Conservation (phyloP, 2,888 invertebrate genomes). For the Gryllus longicercus region DNA sequence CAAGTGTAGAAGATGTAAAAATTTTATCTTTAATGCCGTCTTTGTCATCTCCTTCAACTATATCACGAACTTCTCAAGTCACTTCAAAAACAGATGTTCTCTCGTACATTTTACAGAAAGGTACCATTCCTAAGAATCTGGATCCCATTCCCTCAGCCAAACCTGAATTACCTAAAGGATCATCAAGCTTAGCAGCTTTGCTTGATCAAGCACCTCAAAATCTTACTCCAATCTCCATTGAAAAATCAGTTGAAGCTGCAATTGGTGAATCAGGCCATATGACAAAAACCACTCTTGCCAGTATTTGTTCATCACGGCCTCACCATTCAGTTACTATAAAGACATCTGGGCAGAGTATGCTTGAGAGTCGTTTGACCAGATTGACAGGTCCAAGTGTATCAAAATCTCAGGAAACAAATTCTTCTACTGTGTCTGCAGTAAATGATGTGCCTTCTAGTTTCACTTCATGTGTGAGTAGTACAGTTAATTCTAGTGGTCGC, state of each 20-base stretch:
- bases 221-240: not conserved
- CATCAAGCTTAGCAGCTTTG: conserved; percentile 3
- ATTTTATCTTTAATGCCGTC: not conserved
- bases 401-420: not conserved
- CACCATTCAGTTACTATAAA: not conserved
- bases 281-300: not conserved
- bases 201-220: not conserved
- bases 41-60: not conserved
- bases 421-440: not conserved
- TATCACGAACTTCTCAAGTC: not conserved
- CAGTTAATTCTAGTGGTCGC: not conserved
- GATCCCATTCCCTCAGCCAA: not conserved
- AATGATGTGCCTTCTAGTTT: not conserved
- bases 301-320: not conserved
- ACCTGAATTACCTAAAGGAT: not conserved
- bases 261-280: not conserved
- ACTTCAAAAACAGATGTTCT: not conserved
- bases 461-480: not conserved
- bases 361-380: not conserved
- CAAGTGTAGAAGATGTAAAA: too few relatives aligned
- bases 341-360: not conserved
- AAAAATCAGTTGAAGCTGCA: not conserved
- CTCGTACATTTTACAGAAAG: not conserved
- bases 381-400: not conserved
- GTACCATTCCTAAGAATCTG: not conserved